phyloP scores from a whole-genome alignment of 2,888 invertebrate genomes.

The Amphipoea lucens region DNA sequence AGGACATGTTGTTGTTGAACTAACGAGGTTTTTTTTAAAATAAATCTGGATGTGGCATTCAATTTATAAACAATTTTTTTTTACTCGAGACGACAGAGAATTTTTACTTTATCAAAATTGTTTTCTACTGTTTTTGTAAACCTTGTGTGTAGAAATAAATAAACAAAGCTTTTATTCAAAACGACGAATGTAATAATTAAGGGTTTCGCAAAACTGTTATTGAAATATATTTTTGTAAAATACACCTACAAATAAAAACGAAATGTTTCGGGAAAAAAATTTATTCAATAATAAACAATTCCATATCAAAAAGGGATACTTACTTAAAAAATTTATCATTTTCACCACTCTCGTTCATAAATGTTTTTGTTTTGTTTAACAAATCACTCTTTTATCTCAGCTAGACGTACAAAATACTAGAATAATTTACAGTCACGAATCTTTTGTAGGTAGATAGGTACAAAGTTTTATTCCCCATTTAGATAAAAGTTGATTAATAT shows the following conservation, averaged over 20 bases:
- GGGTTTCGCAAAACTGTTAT: background rate
- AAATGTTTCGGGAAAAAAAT: background rate
- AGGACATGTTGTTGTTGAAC: background rate
- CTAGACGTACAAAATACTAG: background rate
- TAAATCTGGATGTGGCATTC: background rate
- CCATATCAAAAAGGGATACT: background rate
- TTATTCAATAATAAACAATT: background rate
- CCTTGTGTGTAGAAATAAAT: background rate
- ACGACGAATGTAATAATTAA: background rate
- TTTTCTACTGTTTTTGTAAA: background rate
- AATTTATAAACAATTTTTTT: conserved; percentile 1
- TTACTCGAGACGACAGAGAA: background rate
- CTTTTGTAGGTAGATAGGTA: conserved; percentile 6
- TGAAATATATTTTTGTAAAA: background rate
- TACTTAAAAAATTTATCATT: background rate
- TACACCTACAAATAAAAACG: background rate
- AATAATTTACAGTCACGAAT: conserved; percentile 36
- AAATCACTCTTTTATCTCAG: conserved; percentile 24
- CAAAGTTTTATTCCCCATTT: conserved; percentile 44
- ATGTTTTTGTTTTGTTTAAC: background rate
- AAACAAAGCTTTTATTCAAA: background rate
- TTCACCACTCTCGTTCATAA: background rate
- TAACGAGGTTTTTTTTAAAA: background rate
- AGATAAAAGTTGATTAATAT: conserved; percentile 61
- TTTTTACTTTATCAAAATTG: background rate